Percentiles rank a stretch among this genome's conserved stretches.
Evolutionary conservation across 1,140 invertebrate genomes (phyloP).

Genomic region (Helicoverpa armigera): DNA sequence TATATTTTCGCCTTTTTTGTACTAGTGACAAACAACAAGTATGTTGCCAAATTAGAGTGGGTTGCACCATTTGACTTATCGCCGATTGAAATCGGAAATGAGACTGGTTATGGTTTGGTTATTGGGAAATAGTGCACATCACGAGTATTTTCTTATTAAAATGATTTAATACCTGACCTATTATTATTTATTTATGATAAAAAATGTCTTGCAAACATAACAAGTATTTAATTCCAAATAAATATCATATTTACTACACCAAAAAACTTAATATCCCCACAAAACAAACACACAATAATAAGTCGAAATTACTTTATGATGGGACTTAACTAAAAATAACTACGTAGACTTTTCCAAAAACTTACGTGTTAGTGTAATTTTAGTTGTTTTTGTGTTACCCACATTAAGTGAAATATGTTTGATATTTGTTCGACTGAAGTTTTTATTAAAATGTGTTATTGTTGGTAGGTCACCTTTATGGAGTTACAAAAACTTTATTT

Average conservation of each 20-base stretch:
- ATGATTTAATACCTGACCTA: too few relatives aligned
- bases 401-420: slow-evolving; percentile 21
- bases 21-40: not conserved
- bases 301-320: slow-evolving; percentile 34
- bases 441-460: slow-evolving; percentile 11
- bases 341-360: not conserved
- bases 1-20: not conserved
- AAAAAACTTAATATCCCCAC: not conserved
- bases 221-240: too few relatives aligned
- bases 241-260: too few relatives aligned
- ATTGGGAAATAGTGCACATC: too few relatives aligned
- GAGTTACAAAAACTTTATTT: not conserved
- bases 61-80: too few relatives aligned
- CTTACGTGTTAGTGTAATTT: slow-evolving; percentile 28
- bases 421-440: slow-evolving; percentile 14
- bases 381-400: slow-evolving; percentile 10
- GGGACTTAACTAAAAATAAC: too few relatives aligned
- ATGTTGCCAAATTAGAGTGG: too few relatives aligned
- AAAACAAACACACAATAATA: not conserved
- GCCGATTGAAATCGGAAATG: too few relatives aligned
- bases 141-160: too few relatives aligned
- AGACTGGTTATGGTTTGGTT: too few relatives aligned
- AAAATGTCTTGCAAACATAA: too few relatives aligned
- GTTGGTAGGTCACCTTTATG: slow-evolving; percentile 2
- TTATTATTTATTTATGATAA: too few relatives aligned